Conservation (phyloP, 2,113 vertebrate genomes). For the Mionectes macconnelli region DNA sequence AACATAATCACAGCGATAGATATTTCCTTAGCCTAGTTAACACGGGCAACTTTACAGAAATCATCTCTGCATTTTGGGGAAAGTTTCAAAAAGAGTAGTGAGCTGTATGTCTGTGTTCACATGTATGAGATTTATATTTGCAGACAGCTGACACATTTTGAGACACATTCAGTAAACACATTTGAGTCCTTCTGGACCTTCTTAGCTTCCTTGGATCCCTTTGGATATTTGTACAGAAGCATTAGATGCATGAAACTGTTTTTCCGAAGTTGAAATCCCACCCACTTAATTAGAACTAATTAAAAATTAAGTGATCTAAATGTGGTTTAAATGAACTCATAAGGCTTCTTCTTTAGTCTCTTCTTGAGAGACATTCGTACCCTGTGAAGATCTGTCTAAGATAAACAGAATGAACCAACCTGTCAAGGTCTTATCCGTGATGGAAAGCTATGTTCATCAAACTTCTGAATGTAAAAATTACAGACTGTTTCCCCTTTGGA, state of each 20-base stretch:
- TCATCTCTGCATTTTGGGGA: background rate
- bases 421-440: background rate
- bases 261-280: background rate
- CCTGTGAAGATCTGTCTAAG: background rate
- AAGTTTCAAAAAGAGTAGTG: background rate
- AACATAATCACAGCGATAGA: background rate
- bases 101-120: background rate
- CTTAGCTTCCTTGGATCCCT: background rate
- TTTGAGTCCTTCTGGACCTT: background rate
- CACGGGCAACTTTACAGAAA: background rate
- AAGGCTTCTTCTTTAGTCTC: background rate
- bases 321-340: background rate
- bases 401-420: background rate
- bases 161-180: background rate
- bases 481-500: background rate
- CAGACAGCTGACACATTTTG: background rate
- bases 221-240: background rate
- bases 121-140: background rate
- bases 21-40: background rate
- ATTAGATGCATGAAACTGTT: background rate
- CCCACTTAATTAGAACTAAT: background rate
- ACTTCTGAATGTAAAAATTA: background rate
- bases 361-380: background rate
- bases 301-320: background rate
- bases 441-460: background rate